Base-by-base conservation (phyloP, 2,888 invertebrate species). In the Spatulosminthurus flaviceps region DNA sequence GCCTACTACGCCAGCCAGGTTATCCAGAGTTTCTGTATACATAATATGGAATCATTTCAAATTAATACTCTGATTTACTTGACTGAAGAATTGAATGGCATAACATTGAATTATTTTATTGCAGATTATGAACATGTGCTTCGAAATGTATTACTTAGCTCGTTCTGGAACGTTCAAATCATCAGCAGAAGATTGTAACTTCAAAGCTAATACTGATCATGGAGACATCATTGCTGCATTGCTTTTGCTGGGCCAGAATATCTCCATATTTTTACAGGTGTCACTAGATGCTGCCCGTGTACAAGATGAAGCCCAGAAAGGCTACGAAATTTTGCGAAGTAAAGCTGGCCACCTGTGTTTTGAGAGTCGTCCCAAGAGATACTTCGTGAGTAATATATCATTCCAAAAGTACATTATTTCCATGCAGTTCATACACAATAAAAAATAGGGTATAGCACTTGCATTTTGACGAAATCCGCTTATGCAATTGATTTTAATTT, bases 1-100 rank as follows among this genome's bases (percentile, higher is more conserved):
- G 77, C 85, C 0, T 85, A 85, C 72, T 85, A 85, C 67, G 80
- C 80, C 0, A 81, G 80, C 61, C 85, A 85, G 81, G 84, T 84
- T 21, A 5, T 22, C 9, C 5, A 41, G n/a, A n/a, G n/a, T n/a
- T n/a, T n/a, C n/a, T n/a, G n/a, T n/a, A n/a, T n/a, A n/a, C n/a
- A n/a, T n/a, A n/a, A n/a, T n/a, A n/a, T n/a, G n/a, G n/a, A n/a
- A n/a, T n/a, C n/a, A n/a, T n/a, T n/a, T n/a, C n/a, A n/a, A n/a
- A n/a, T n/a, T n/a, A n/a, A n/a, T n/a, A n/a, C n/a, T n/a, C n/a
- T n/a, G n/a, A n/a, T n/a, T n/a, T n/a, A n/a, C n/a, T n/a, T n/a
- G n/a, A n/a, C n/a, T n/a, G n/a, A n/a, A n/a, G n/a, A n/a, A n/a
- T n/a, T n/a, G n/a, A n/a, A n/a, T n/a, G n/a, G n/a, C n/a, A n/a